These are phyloP conservation scores for Epinephelus moara DNA, from an alignment of 2,113 vertebrate species.

Conservation along the genomic window DNA sequence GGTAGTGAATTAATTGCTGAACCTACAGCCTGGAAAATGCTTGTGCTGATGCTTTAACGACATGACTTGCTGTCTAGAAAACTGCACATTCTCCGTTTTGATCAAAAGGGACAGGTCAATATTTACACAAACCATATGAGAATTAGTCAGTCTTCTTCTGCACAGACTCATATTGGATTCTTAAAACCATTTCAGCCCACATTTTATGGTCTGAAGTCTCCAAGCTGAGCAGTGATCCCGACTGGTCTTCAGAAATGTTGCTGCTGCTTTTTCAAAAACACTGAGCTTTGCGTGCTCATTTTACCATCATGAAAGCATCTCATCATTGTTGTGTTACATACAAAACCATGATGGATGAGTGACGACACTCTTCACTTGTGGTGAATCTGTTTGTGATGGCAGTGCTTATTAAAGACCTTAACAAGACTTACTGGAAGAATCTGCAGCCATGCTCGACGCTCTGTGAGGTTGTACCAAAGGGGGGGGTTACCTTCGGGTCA, in stretches of 20 bases:
- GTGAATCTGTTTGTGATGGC: background rate
- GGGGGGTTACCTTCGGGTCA: no score
- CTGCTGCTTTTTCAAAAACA: background rate
- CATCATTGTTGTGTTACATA: background rate
- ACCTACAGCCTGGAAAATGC: background rate
- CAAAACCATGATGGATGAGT: background rate
- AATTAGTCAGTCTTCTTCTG: background rate
- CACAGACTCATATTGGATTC: background rate
- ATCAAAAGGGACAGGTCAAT: background rate
- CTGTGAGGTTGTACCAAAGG: no score
- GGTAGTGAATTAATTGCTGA: background rate
- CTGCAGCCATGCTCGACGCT: no score
- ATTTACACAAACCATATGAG: background rate
- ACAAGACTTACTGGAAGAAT: no score
- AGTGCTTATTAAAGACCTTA: background rate
- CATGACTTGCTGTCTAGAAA: background rate
- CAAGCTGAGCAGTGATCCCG: background rate
- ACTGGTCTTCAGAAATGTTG: background rate
- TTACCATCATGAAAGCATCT: background rate
- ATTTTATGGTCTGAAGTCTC: constrained; percentile 3
- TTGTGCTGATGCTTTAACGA: background rate
- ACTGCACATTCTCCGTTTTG: background rate
- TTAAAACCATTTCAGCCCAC: constrained; percentile 8
- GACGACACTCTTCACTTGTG: background rate
- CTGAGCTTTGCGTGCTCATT: constrained; percentile 4